Evolutionary conservation across 64 coral and sea anemone genomes (phyloP), one percentile per base, ranked within the genome.

Genomic region (Astreopora myriophthalma): DNA sequence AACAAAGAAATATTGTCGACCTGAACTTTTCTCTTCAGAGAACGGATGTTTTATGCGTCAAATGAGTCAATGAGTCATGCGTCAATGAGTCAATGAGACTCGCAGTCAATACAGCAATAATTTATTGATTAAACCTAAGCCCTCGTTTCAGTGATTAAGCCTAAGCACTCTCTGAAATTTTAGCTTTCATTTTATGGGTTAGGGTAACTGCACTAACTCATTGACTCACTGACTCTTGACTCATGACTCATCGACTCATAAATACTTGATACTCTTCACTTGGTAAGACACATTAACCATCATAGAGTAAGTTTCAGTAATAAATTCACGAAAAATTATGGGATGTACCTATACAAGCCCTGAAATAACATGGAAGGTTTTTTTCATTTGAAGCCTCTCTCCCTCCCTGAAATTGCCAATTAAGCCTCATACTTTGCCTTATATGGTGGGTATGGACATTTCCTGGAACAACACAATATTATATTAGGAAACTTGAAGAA

Each of bases 401-500:
- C 49, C 0, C 49, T 55, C 49, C 49, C 10, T 55, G 49, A 55
- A 55, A 55, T 55, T 55, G 0, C 49, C 49, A 55, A 55, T 55
- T 12, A 55, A 55, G 49, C 49, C 49, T 55, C 49, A 55, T 55
- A 55, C 49, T 55, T 55, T 55, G 49, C 49, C 49, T 55, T 55
- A 55, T 55, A 55, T 16, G 70, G 70, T 73, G 70, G 19, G 70
- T 73, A 73, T 73, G 32, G 70, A 73, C 70, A 73, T 73, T 73
- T 73, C 34, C 70, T 73, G 32, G 70, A 73, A 36, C 70, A 3
- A 36, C 32, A 73, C 70, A 73, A 73, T 39, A 37, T 73, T 73
- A 73, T 14, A 16, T 73, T 73, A 36, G 32, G 70, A 73, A 73
- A 73, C 70, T 73, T 73, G 33, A 34, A 36, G 33, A 73, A 73